Evolutionary conservation across 64 coral and sea anemone genomes (phyloP).

Genomic region (Cladopsammia gracilis): DNA sequence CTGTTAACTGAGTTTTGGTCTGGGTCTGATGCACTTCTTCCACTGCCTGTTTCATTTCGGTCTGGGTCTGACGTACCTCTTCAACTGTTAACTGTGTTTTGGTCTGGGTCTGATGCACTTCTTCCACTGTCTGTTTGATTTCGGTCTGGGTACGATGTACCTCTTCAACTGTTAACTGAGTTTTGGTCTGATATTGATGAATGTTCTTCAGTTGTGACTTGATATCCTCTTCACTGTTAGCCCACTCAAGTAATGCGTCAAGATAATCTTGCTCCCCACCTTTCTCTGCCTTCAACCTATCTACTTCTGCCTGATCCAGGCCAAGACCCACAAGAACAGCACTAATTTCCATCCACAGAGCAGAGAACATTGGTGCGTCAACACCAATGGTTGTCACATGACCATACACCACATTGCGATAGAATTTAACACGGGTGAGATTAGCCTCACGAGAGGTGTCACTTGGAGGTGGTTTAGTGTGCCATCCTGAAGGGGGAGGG

Average conservation of each 20-base stretch:
- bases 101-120: background rate
- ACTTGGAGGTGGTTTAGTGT: too few species aligned
- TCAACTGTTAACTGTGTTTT: background rate
- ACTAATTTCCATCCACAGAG: slow-evolving; percentile 25
- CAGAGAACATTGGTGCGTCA: slow-evolving; percentile 15
- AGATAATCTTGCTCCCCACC: slow-evolving; percentile 34
- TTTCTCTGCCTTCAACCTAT: slow-evolving; percentile 25
- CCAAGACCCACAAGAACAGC: slow-evolving; percentile 36
- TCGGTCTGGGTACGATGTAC: background rate
- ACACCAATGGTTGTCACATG: slow-evolving; percentile 9
- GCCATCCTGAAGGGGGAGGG: too few species aligned
- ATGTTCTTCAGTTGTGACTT: background rate
- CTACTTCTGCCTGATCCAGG: slow-evolving; percentile 5
- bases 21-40: background rate
- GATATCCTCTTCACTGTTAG: background rate
- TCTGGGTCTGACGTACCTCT: slow-evolving; percentile 16
- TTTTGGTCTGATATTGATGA: background rate
- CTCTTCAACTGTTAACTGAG: background rate
- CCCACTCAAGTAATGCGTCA: slow-evolving; percentile 23
- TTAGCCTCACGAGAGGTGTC: slow-evolving; percentile 32
- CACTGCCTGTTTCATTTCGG: background rate
- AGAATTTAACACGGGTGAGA: background rate
- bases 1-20: background rate
- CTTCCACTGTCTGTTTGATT: background rate
- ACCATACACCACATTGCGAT: too few species aligned